phyloP scores from a whole-genome alignment of 1,140 invertebrate genomes.

The Pogonomyrmex barbatus region DNA sequence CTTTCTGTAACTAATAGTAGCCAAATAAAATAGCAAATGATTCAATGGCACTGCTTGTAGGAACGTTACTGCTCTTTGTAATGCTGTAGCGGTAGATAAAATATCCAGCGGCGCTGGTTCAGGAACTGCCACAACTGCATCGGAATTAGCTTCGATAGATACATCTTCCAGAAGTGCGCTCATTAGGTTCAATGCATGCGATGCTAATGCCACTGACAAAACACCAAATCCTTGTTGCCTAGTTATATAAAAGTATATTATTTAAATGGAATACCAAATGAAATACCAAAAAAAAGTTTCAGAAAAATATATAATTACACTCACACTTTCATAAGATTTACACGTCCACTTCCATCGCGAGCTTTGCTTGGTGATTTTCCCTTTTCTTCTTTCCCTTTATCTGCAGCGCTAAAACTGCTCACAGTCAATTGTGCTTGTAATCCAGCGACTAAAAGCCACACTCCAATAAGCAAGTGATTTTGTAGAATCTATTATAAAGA shows the following conservation, averaged over 20 bases:
- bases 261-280: background rate
- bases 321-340: conserved; percentile 91
- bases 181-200: conserved; percentile 90
- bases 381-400: conserved; percentile 89
- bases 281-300: conserved; percentile 27
- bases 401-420: conserved; percentile 86
- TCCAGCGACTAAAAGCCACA: conserved; percentile 94
- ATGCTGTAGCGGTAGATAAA: conserved; percentile 88
- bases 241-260: conserved; percentile 52
- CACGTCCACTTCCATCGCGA: conserved; percentile 86
- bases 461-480: conserved; percentile 95
- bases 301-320: background rate
- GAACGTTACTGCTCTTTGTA: conserved; percentile 89
- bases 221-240: conserved; percentile 93
- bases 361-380: conserved; percentile 89
- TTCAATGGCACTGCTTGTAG: conserved; percentile 90
- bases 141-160: conserved; percentile 86
- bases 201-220: conserved; percentile 92
- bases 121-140: conserved; percentile 76
- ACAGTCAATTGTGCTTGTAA: conserved; percentile 90
- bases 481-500: conserved; percentile 90
- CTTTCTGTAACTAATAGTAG: conserved; percentile 95
- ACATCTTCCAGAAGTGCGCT: conserved; percentile 87
- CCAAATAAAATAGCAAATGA: conserved; percentile 94
- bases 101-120: conserved; percentile 88